A percentile compares a stretch with the other conserved stretches of the same genome.
Conservation (phyloP, 2,797 vertebrate genomes). For the Clarias platycephalus region DNA sequence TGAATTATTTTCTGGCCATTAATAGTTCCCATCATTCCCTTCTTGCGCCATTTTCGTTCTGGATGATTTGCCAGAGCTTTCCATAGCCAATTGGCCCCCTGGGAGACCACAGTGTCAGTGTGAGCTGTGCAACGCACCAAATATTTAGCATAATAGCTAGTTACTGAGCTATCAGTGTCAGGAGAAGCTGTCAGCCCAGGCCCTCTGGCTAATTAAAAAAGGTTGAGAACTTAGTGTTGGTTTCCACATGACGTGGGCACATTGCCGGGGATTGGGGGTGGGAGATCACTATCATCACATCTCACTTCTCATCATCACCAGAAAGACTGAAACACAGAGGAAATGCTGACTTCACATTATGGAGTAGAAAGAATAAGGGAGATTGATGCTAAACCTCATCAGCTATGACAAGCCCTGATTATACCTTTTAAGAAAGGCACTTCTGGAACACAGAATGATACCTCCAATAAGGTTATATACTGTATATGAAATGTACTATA, state of each 20-base stretch:
- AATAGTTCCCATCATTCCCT: slow-evolving; percentile 45
- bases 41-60: slow-evolving; percentile 47
- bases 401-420: slow-evolving; percentile 5
- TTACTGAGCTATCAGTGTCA: slow-evolving; percentile 72
- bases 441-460: background rate
- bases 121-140: slow-evolving; percentile 67
- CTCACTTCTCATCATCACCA: slow-evolving; percentile 69
- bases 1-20: slow-evolving; percentile 46
- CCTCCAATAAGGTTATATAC: background rate
- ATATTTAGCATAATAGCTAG: slow-evolving; percentile 78
- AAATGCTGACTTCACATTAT: slow-evolving; percentile 67
- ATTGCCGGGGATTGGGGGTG: slow-evolving; percentile 44
- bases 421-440: background rate
- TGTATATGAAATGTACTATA: background rate
- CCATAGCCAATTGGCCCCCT: slow-evolving; percentile 54
- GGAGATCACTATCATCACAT: slow-evolving; percentile 49
- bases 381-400: slow-evolving; percentile 25
- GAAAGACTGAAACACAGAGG: slow-evolving; percentile 72
- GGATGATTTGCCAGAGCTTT: slow-evolving; percentile 52
- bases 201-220: slow-evolving; percentile 78
- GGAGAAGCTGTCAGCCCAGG: slow-evolving; percentile 75
- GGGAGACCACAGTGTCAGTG: slow-evolving; percentile 58
- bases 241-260: slow-evolving; percentile 69
- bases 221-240: slow-evolving; percentile 62
- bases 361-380: slow-evolving; percentile 37